Base-by-base conservation (phyloP, 2,113 vertebrate genomes). In the Prinia subflava region DNA sequence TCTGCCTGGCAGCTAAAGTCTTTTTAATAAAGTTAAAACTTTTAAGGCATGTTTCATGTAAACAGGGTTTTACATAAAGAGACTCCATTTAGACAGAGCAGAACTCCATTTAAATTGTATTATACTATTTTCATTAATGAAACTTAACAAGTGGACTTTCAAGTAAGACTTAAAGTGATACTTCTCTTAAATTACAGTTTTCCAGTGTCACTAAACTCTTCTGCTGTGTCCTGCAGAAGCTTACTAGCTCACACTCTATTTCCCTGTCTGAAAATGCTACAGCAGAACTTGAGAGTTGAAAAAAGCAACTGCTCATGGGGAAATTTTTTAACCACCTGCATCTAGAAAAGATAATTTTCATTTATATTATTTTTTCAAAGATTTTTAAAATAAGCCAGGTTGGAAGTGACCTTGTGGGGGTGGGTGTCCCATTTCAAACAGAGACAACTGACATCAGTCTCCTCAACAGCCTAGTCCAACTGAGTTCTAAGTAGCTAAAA, bases 1-100 rank as follows among this genome's bases (percentile, higher is more conserved):
- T 56, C 47, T 75, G 65, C 46, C 67, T 63, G 28, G 60, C 14
- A 30, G 76, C 23, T 46, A 10, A 17, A 75, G 20, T 89, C 93
- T 90, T 89, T 92, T 90, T 86, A 96, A 78, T 95, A 39, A 82
- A 59, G 47, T 33, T 81, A 89, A 74, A 95, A 90, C 50, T 42
- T 42, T 92, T 41, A 79, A 93, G 52, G 65, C n/a, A 60, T 59
- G 53, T 94, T 93, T 87, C 71, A 93, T 35, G 71, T 84, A 77
- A 91, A 96, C 8, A 70, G 24, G 18, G 19, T 47, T 95, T 80
- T 81, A 83, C 19, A 35, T 56, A 90, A 62, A 33, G 33, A 86
- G 22, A 77, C 5, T 87, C 39, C 39, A 39, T 39, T 39, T 39
- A 39, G 11, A 39, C 39, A 39, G 39, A 39, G 16, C 49, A 65